phyloP scores from a whole-genome alignment of 2,888 invertebrate genomes.

The Cheilosia variabilis region DNA sequence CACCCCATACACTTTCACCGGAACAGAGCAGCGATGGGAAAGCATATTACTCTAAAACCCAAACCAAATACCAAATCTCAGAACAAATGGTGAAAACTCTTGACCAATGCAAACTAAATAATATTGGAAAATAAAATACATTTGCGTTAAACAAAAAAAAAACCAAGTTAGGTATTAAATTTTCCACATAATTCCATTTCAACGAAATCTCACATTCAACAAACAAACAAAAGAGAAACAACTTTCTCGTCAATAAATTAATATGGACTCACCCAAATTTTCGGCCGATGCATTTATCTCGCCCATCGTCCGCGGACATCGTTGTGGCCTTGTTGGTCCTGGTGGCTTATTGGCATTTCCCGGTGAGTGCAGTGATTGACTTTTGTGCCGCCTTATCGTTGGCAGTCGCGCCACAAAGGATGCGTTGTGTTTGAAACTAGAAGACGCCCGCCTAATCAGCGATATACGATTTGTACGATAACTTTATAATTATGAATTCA shows the following conservation, averaged over 20 bases:
- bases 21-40: background rate
- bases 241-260: constrained; percentile 38
- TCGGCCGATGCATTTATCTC: constrained; percentile 90
- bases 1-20: background rate
- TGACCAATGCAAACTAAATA: background rate
- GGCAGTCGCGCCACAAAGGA: constrained; percentile 96
- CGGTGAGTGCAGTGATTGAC: constrained; percentile 90
- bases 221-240: constrained; percentile 43
- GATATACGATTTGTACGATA: constrained; percentile 80
- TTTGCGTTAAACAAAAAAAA: constrained; percentile 16
- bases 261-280: constrained; percentile 87
- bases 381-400: constrained; percentile 92
- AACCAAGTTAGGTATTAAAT: constrained; percentile 57
- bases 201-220: constrained; percentile 50
- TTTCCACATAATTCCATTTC: constrained; percentile 60
- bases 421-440: constrained; percentile 96
- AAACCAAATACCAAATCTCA: constrained; percentile 18
- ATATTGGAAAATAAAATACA: background rate
- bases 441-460: constrained; percentile 88
- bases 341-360: constrained; percentile 83
- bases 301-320: constrained; percentile 87
- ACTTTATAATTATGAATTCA: constrained; percentile 74
- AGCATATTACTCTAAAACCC: constrained; percentile 4
- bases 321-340: constrained; percentile 80
- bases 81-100: constrained; percentile 8